phyloP scores from a whole-genome alignment of 2,888 invertebrate species.

The Tipula helvola region DNA sequence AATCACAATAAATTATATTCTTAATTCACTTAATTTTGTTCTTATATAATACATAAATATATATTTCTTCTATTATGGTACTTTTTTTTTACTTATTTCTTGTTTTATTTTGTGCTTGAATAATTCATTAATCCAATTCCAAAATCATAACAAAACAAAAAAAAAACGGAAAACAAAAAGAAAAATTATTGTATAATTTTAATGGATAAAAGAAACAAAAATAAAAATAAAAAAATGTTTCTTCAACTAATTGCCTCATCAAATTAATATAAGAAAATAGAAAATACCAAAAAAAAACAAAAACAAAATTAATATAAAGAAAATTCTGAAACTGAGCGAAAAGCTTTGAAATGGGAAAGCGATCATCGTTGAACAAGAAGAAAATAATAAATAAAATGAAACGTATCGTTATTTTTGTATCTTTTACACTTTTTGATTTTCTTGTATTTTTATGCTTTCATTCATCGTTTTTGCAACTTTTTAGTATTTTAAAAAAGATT shows the following conservation, averaged over 20 bases:
- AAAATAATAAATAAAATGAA: neutral
- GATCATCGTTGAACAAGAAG: neutral
- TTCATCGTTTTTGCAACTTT: neutral
- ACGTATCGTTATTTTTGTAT: neutral
- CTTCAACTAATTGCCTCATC: conserved; percentile 4
- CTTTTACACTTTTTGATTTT: neutral
- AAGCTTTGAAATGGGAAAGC: neutral
- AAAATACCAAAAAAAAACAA: neutral
- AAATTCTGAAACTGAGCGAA: neutral
- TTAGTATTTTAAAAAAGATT: neutral
- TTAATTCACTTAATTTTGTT: neutral
- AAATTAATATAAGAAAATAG: neutral
- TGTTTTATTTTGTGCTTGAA: neutral
- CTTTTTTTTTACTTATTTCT: neutral
- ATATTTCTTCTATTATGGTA: neutral
- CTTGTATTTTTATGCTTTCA: neutral
- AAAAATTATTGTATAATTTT: neutral
- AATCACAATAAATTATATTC: neutral
- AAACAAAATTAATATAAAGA: neutral
- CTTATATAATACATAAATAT: neutral
- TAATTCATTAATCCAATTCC: neutral
- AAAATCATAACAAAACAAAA: neutral
- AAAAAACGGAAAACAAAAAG: neutral
- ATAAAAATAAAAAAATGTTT: neutral
- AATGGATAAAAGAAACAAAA: neutral